Base-by-base conservation (phyloP, 1,140 invertebrate genomes). In the Meloidogyne floridensis region DNA sequence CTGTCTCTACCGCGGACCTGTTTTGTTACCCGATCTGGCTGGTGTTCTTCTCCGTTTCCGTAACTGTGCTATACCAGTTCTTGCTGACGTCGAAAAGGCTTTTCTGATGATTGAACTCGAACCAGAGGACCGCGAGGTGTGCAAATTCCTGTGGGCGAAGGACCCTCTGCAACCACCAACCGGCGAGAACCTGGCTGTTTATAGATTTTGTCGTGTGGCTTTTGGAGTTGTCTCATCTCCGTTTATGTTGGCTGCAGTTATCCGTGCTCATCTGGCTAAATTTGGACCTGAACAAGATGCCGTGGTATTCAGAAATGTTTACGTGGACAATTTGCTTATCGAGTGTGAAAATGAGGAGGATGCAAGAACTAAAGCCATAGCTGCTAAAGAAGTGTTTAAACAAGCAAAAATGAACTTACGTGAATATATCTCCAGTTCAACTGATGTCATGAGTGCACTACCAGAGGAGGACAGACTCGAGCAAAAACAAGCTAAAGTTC, bases 1-100 rank as follows among this genome's bases (percentile, higher is more conserved):
- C 72, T 83, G 69, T 56, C 42, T 90, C 6, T 87, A 81, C 51
- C 76, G 43, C 7, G 86, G 86, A 3, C 85, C 85, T 0, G 32
- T 71, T 0, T n/a, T 87, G 2, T 71, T 87, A 8, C 85, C 85
- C 0, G 56, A 84, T 6, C 11, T 87, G 1, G 53, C 32, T 10
- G 80, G 75, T 7, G n/a, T 87, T 5, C 53, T 86, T 0, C 10
- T 87, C 0, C 78, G 86, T 11, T 82, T 80, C 20, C 84, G 86
- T 0, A 1, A 10, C 2, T 20, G n/a, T 4, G 9, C 15, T 0
- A 73, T 82, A 20, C 74, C 74, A 2, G 74, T 75, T 0, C 43
- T 75, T 3, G 74, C 74, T 0, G 74, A 85, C 72, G 72, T 87
- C 6, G 83, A 85, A 70, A 82, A 87, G 74, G 86, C 86, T 4